These are phyloP conservation scores for Microctenopoma lineatum DNA, from an alignment of 2,797 vertebrate species.

Conservation along the genomic window DNA sequence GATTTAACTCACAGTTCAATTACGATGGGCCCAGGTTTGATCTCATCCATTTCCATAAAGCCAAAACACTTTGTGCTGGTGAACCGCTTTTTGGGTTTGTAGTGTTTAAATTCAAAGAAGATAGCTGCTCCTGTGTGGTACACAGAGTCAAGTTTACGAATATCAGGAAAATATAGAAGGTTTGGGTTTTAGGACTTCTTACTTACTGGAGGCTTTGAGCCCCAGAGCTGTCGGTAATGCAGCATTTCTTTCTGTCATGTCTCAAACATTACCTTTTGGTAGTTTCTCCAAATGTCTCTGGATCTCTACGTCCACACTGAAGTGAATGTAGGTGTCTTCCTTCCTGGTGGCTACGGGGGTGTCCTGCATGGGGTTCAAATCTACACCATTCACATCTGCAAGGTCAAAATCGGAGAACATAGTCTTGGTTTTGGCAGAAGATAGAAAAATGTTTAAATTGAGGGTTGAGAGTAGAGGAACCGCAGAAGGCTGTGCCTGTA, in stretches of 20 bases:
- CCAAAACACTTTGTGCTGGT: slow-evolving; percentile 99
- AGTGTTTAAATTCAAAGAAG: slow-evolving; percentile 99
- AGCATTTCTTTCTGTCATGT: no score
- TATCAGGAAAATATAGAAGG: no score
- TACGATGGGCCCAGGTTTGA: slow-evolving; percentile 94
- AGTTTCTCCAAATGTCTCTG: slow-evolving; percentile 97
- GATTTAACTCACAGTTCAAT: slow-evolving; percentile 94
- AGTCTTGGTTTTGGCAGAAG: neutral
- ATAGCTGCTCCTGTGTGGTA: slow-evolving; percentile 90
- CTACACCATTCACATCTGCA: slow-evolving; percentile 93
- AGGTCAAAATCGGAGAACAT: slow-evolving; percentile 13
- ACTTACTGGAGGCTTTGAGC: no score
- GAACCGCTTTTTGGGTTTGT: slow-evolving; percentile 98
- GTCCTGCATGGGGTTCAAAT: slow-evolving; percentile 95
- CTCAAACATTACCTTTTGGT: slow-evolving; percentile 89
- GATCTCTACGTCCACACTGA: slow-evolving; percentile 95
- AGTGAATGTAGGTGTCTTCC: slow-evolving; percentile 96
- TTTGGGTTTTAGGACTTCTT: no score
- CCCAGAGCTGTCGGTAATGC: no score
- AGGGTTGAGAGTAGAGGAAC: neutral
- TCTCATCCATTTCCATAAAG: slow-evolving; percentile 99
- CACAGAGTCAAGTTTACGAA: neutral
- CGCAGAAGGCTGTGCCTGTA: slow-evolving; percentile 6
- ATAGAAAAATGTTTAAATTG: no score
- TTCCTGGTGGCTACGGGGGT: slow-evolving; percentile 94